A percentile compares a stretch with the other conserved stretches of the same genome.
phyloP scores from a whole-genome alignment of 2,797 vertebrate species.

The Okamejei kenojei region DNA sequence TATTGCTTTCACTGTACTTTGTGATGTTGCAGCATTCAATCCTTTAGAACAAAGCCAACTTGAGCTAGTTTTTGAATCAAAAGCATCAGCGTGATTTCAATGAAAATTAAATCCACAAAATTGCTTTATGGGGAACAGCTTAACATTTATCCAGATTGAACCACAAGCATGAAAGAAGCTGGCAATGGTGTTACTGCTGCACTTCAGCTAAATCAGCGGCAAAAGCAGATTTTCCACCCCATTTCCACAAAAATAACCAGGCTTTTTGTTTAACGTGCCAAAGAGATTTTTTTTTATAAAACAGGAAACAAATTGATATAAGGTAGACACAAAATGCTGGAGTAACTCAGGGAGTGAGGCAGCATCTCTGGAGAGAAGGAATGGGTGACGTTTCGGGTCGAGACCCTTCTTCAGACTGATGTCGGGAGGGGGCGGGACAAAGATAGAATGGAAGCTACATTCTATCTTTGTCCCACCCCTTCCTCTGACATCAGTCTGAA shows the following conservation, averaged over 20 bases:
- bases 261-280: constrained; percentile 29
- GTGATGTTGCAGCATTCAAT: constrained; percentile 10
- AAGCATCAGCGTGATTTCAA: constrained; percentile 29
- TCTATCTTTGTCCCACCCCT: no score
- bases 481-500: no score
- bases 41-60: constrained; percentile 5
- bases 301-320: not conserved
- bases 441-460: no score
- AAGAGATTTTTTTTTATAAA: not conserved
- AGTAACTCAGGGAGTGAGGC: no score
- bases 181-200: not conserved
- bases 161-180: not conserved
- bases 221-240: constrained; percentile 31
- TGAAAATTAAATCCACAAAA: constrained; percentile 30
- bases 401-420: no score
- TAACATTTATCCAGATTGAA: constrained; percentile 33
- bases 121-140: constrained; percentile 29
- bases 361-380: no score
- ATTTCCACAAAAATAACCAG: constrained; percentile 23
- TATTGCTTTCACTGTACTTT: constrained; percentile 75
- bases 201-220: constrained; percentile 9
- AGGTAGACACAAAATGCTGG: no score
- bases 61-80: constrained; percentile 27
- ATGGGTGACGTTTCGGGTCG: no score
- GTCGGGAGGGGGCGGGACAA: no score